phyloP scores from a whole-genome alignment of 2,888 invertebrate genomes.

The Parnassius mnemosyne region DNA sequence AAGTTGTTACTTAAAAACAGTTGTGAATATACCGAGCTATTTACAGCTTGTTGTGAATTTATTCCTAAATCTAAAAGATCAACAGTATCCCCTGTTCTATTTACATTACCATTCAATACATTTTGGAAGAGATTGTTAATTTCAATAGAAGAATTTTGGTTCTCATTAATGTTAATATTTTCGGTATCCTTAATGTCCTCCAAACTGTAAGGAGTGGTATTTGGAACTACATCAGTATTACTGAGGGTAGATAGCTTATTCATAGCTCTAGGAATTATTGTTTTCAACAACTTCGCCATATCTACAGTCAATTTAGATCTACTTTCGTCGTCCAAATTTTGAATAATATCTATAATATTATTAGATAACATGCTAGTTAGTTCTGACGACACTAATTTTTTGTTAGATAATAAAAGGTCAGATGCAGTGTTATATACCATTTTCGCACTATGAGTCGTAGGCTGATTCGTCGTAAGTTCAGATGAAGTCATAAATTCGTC shows the following conservation, averaged over 20 bases:
- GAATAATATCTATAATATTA: conserved; percentile 69
- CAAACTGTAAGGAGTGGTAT: conserved; percentile 74
- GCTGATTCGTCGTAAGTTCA: conserved; percentile 57
- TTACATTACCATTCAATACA: conserved; percentile 56
- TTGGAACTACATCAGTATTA: conserved; percentile 57
- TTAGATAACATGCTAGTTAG: conserved; percentile 78
- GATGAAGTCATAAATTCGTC: conserved; percentile 67
- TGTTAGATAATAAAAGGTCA: conserved; percentile 72
- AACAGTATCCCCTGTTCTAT: conserved; percentile 51
- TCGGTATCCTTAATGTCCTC: conserved; percentile 72
- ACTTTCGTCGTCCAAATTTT: conserved; percentile 70
- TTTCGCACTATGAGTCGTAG: conserved; percentile 68
- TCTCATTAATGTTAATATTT: conserved; percentile 53
- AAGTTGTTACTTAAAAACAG: conserved; percentile 39
- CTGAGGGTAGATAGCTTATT: conserved; percentile 55
- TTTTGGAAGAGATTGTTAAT: conserved; percentile 58
- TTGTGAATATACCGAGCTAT: conserved; percentile 48
- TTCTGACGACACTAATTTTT: conserved; percentile 72
- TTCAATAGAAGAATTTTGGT: conserved; percentile 34
- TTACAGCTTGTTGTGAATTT: conserved; percentile 52
- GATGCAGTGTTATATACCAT: conserved; percentile 77
- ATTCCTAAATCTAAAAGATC: conserved; percentile 35
- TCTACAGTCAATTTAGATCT: conserved; percentile 74
- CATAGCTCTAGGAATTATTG: conserved; percentile 73
- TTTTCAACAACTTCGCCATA: conserved; percentile 74